Evolutionary conservation across 2,113 vertebrate species (phyloP).

Genomic region (Turdus rufiventris): DNA sequence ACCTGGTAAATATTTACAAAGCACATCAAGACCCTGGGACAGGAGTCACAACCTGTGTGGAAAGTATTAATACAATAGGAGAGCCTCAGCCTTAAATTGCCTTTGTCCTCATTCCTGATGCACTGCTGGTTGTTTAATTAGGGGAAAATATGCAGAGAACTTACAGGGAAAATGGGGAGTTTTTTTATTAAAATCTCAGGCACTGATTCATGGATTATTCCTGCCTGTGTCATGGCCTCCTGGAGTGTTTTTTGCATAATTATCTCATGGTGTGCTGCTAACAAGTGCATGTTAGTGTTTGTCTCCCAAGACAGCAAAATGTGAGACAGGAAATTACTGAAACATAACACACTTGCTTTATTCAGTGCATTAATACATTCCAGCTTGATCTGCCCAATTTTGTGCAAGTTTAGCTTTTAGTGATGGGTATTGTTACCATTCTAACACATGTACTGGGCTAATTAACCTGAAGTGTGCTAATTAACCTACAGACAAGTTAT

Average conservation of each 20-base stretch:
- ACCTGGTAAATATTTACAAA: constrained; percentile 63
- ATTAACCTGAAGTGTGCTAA: not conserved
- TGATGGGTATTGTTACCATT: not conserved
- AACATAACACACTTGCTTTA: not conserved
- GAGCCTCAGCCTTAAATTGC: constrained; percentile 22
- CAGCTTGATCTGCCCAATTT: not conserved
- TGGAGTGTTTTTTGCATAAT: not conserved
- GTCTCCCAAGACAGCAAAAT: not conserved
- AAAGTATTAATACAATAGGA: constrained; percentile 39
- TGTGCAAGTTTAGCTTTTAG: not conserved
- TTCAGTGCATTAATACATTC: not conserved
- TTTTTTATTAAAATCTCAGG: not conserved
- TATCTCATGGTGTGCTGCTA: not conserved
- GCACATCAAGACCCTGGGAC: constrained; percentile 38
- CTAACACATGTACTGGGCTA: not conserved
- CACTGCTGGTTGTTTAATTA: constrained; percentile 1
- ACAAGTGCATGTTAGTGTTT: not conserved
- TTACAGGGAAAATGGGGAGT: not conserved
- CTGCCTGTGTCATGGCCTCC: not conserved
- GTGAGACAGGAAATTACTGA: not conserved
- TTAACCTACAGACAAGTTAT: not conserved
- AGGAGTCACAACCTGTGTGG: constrained; percentile 40
- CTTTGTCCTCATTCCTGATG: constrained; percentile 43
- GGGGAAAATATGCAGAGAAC: constrained; percentile 9
- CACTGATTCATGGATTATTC: not conserved